A percentile compares a stretch with the other conserved stretches of the same genome.
These are phyloP conservation scores for Caenorhabditis angaria DNA, from an alignment of 2,888 invertebrate species.

Conservation along the genomic window DNA sequence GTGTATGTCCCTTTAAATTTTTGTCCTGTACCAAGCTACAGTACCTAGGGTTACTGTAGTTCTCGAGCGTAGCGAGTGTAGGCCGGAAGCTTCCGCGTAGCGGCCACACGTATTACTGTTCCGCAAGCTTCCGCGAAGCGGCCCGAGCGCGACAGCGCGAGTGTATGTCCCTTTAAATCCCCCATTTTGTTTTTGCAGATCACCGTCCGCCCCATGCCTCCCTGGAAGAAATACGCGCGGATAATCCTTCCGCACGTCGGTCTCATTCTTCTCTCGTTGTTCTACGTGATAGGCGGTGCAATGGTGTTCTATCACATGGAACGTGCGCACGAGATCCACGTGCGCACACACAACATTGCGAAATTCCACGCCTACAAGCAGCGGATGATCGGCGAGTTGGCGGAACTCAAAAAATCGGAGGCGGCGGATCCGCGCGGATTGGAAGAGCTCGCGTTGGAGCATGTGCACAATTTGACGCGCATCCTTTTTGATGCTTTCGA, in stretches of 20 bases:
- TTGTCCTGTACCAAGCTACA: no score
- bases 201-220: conserved; percentile 61
- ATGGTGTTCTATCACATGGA: conserved; percentile 70
- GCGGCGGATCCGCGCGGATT: conserved; percentile 2
- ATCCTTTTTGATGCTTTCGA: conserved; percentile 72
- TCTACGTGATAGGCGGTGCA: conserved; percentile 70
- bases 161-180: background rate
- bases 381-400: conserved; percentile 63
- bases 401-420: conserved; percentile 56
- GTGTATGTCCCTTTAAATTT: no score
- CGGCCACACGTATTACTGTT: no score
- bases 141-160: background rate
- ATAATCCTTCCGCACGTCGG: conserved; percentile 72
- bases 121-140: no score
- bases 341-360: conserved; percentile 52
- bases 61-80: no score
- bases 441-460: conserved; percentile 54
- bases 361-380: conserved; percentile 57
- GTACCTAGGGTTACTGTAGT: no score
- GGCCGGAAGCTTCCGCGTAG: no score
- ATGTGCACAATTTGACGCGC: conserved; percentile 69
- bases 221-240: conserved; percentile 70
- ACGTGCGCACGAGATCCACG: conserved; percentile 67
- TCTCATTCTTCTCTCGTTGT: conserved; percentile 67
- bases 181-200: conserved; percentile 44